Conservation (phyloP, 2,797 vertebrate genomes). For the Sebastes elongatus region DNA sequence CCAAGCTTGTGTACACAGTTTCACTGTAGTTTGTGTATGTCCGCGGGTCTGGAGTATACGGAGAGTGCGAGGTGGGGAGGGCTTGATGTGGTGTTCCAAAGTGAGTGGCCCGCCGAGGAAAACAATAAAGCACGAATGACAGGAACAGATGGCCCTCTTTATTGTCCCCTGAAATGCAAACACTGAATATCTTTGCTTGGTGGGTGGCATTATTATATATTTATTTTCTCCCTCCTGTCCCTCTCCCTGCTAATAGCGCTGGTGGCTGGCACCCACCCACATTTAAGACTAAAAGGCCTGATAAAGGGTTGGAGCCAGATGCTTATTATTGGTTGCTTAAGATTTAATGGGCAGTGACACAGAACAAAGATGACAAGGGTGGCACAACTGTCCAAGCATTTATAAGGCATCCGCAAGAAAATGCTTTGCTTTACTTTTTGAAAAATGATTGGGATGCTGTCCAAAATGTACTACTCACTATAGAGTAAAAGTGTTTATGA, state of each 20-base stretch:
- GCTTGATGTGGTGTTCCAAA: conserved; percentile 70
- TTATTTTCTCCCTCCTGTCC: conserved; percentile 74
- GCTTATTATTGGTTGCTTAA: conserved; percentile 63
- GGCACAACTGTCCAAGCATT: conserved; percentile 39
- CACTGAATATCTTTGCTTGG: conserved; percentile 82
- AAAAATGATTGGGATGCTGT: neutral
- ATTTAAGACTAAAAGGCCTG: conserved; percentile 70
- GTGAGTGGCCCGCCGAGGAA: conserved; percentile 72
- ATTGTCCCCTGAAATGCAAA: conserved; percentile 86
- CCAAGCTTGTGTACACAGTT: conserved; percentile 16
- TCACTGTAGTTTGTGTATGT: conserved; percentile 33
- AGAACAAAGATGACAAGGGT: conserved; percentile 50
- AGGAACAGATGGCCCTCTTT: conserved; percentile 86
- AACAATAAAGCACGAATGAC: conserved; percentile 85
- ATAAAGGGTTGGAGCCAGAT: conserved; percentile 63
- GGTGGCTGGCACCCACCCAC: conserved; percentile 65
- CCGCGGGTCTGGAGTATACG: conserved; percentile 14
- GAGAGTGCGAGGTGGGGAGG: conserved; percentile 48
- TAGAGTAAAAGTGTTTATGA: neutral
- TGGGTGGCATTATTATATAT: conserved; percentile 79
- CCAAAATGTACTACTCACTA: neutral
- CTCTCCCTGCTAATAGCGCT: conserved; percentile 65
- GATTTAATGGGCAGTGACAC: conserved; percentile 67
- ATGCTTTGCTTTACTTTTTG: neutral
- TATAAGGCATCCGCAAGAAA: neutral